These are phyloP conservation scores for Thymelicus sylvestris DNA, from an alignment of 2,888 invertebrate species.

Conservation along the genomic window DNA sequence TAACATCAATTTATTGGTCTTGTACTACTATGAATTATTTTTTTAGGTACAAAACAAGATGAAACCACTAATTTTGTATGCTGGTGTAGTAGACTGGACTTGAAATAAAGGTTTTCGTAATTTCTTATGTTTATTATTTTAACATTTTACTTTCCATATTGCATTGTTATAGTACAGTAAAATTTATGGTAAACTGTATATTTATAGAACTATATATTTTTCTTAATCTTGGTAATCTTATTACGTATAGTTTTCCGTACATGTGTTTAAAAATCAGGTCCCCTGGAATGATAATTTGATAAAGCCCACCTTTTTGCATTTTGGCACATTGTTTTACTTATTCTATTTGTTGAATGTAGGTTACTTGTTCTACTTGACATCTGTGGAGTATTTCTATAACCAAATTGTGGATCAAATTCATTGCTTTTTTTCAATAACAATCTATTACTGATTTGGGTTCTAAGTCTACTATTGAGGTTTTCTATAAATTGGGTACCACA, in stretches of 20 bases:
- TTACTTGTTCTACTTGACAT: not conserved
- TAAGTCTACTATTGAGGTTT: constrained; percentile 34
- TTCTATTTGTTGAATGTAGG: not conserved
- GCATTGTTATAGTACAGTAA: not conserved
- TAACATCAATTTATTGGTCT: constrained; percentile 47
- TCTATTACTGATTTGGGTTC: constrained; percentile 25
- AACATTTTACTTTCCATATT: constrained; percentile 1
- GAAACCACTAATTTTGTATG: constrained; percentile 67
- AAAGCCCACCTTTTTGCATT: constrained; percentile 66
- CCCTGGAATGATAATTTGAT: constrained; percentile 55
- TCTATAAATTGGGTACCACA: constrained; percentile 45
- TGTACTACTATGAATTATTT: constrained; percentile 55
- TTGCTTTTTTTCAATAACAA: constrained; percentile 21
- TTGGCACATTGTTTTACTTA: constrained; percentile 27
- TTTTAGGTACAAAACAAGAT: constrained; percentile 66
- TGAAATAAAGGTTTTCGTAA: constrained; percentile 64
- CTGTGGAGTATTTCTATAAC: constrained; percentile 6
- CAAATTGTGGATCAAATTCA: constrained; percentile 21
- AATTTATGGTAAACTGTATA: not conserved
- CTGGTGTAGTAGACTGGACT: constrained; percentile 65
- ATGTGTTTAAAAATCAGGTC: constrained; percentile 67
- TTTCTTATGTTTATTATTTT: constrained; percentile 49
- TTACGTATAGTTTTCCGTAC: not conserved
- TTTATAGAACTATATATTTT: too few species aligned
- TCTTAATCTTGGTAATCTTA: not conserved